These are phyloP conservation scores for Heteromurus nitidus DNA, from an alignment of 2,888 invertebrate genomes.

Conservation along the genomic window DNA sequence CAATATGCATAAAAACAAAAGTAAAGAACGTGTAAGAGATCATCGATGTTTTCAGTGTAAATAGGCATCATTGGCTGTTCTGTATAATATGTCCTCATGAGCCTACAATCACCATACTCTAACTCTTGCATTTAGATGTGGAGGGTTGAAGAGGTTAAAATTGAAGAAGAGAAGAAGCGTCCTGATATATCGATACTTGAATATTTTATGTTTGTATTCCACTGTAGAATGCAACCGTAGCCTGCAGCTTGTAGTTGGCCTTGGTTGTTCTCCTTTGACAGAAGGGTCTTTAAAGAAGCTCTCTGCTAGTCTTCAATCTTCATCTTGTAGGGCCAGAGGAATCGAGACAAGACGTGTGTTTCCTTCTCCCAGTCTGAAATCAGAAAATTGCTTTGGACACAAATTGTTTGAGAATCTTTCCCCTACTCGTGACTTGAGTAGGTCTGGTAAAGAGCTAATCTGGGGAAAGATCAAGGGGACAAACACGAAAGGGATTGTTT, in stretches of 20 bases:
- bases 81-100: no score
- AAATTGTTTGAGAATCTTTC: background rate
- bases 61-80: no score
- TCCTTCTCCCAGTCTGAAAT: background rate
- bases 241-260: slow-evolving; percentile 13
- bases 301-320: slow-evolving; percentile 22
- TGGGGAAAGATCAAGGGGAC: background rate
- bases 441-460: background rate
- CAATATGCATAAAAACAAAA: no score
- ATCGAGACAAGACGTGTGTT: slow-evolving; percentile 65
- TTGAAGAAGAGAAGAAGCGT: background rate
- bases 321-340: slow-evolving; percentile 3
- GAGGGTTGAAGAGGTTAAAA: slow-evolving; percentile 23
- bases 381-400: background rate
- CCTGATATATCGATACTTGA: no score
- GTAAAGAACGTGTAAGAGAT: no score
- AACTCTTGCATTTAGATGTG: no score
- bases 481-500: background rate
- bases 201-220: no score
- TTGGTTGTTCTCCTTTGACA: slow-evolving; percentile 6
- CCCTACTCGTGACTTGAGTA: background rate
- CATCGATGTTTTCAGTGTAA: background rate
- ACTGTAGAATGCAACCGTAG: slow-evolving; percentile 7
- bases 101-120: no score
- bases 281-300: slow-evolving; percentile 19